Evolutionary conservation across 92 coral and sea anemone genomes (phyloP), one percentile per base, ranked within the genome.

Genomic region (Hydrozoanthus gracilis): DNA sequence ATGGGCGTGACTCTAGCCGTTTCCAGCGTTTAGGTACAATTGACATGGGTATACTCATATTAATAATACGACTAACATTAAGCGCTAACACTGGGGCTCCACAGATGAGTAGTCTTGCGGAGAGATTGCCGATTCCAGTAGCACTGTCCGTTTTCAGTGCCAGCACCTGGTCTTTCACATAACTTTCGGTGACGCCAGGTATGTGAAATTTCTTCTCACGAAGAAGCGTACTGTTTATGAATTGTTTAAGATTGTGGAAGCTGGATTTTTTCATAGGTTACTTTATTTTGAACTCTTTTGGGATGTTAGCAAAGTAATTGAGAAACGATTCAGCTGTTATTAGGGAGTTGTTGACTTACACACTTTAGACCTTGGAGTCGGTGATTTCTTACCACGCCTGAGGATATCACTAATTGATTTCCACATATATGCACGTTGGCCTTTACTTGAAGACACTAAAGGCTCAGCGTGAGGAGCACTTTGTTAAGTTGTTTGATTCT

Each of bases 51-150:
- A 88, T 51, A 52, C 67, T 82, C 87, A 80, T 11, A 65, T 88
- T 88, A 44, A 82, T 73, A 2, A 88, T 82, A n/a, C 79, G 27
- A 48, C 84, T 51, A 47, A 88, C 64, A 76, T 47, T 70, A 6
- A 78, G 76, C 49, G 88, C 83, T 17, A 88, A 73, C 12, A 20
- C 44, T 11, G 86, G 83, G 8, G 80, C 88, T 18, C 83, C 87
- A 48, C 80, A 80, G 7, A 52, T 56, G 2, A 88, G 87, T 14
- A 88, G 47, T 47, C 54, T 87, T 45, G 87, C 90, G 44, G 64
- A 4, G 8, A 79, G n/a, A 68, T 80, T 79, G 76, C 56, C 82
- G 68, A 87, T 54, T 3, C 90, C 89, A 2, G 49, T 52, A 15
- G 87, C 76, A 54, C 76, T 87, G 50, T 80, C 7, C 14, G 58